Percentiles rank a stretch among this genome's conserved stretches.
Conservation (phyloP, 2,797 vertebrate species). For the Limosa lapponica region DNA sequence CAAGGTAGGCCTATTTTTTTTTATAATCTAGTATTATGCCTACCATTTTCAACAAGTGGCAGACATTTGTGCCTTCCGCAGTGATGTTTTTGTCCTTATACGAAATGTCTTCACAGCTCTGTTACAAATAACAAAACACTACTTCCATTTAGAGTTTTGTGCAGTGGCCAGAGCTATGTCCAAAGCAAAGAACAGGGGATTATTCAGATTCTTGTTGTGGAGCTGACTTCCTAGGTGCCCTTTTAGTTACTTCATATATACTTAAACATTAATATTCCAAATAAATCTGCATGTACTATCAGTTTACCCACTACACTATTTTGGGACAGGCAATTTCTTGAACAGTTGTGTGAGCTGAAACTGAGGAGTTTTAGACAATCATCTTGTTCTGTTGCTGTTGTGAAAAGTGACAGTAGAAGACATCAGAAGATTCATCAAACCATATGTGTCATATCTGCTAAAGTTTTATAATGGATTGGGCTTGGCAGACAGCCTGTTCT, state of each 20-base stretch:
- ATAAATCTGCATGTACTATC: not conserved
- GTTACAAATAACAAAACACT: not conserved
- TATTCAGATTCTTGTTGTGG: not conserved
- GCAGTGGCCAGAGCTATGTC: not conserved
- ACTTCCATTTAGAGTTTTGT: not conserved
- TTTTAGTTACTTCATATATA: not conserved
- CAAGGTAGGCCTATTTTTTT: not conserved
- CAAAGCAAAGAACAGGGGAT: not conserved
- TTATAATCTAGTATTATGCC: not conserved
- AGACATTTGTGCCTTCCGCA: not conserved
- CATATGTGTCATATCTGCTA: constrained; percentile 25
- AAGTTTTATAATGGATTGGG: not conserved
- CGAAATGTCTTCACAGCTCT: not conserved
- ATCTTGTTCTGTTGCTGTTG: not conserved
- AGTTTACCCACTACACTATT: not conserved
- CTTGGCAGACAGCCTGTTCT: constrained; percentile 6
- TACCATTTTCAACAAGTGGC: not conserved
- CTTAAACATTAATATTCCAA: not conserved
- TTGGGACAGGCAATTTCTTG: not conserved
- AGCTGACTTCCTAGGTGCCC: not conserved
- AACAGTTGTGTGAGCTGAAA: not conserved
- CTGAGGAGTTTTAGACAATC: not conserved
- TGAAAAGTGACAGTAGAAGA: constrained; percentile 17
- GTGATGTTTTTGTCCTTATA: not conserved
- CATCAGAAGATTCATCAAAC: constrained; percentile 27